phyloP scores from a whole-genome alignment of 1,140 invertebrate genomes.

The Tetragnatha versicolor region DNA sequence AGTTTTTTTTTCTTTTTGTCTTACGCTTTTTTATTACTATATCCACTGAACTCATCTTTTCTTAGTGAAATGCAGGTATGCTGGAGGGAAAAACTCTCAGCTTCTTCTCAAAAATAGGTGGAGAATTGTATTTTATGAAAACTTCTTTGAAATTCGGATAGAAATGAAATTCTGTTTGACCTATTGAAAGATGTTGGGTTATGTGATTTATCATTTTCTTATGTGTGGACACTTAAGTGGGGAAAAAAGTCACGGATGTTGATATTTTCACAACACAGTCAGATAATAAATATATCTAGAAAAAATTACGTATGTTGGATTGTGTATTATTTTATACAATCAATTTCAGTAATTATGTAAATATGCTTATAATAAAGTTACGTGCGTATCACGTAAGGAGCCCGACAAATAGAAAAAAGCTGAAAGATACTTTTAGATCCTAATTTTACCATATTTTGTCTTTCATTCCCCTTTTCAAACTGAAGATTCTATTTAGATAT shows the following conservation, averaged over 20 bases:
- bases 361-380: too few relatives aligned
- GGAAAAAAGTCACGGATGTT: neutral
- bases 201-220: constrained; percentile 43
- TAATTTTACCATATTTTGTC: too few relatives aligned
- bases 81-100: too few relatives aligned
- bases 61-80: constrained; percentile 21
- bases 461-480: too few relatives aligned
- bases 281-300: neutral
- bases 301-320: too few relatives aligned
- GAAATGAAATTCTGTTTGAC: constrained; percentile 49
- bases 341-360: too few relatives aligned
- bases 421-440: too few relatives aligned
- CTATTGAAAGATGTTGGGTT: constrained; percentile 1
- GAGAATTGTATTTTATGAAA: constrained; percentile 20
- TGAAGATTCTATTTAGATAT: too few relatives aligned
- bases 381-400: too few relatives aligned
- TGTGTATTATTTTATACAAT: too few relatives aligned
- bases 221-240: constrained; percentile 3
- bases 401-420: too few relatives aligned
- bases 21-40: neutral
- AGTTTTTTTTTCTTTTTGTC: neutral
- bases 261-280: neutral
- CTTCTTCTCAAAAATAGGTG: neutral
- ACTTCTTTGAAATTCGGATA: constrained; percentile 27
- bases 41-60: constrained; percentile 39